Percentiles rank a stretch among this genome's conserved stretches.
Evolutionary conservation across 2,113 vertebrate genomes (phyloP).

Genomic region (Charina bottae): DNA sequence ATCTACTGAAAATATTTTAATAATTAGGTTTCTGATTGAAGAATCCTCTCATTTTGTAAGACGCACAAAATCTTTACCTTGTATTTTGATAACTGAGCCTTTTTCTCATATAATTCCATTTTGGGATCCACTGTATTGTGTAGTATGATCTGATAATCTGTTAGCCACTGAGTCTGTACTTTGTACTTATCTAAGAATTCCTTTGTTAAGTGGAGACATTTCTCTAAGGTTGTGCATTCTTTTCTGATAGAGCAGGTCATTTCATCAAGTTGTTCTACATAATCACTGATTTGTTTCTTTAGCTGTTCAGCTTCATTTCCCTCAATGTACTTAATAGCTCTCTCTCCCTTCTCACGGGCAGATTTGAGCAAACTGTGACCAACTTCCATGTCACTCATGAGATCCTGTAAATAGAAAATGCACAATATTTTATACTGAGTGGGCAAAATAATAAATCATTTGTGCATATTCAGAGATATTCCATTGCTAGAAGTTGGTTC

Average conservation of each 20-base stretch:
- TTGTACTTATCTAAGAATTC: conserved; percentile 93
- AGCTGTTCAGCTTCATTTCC: conserved; percentile 79
- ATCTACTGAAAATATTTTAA: background rate
- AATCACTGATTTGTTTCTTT: conserved; percentile 79
- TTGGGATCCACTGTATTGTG: conserved; percentile 84
- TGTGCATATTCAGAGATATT: background rate
- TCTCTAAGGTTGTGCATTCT: conserved; percentile 85
- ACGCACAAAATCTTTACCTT: conserved; percentile 79
- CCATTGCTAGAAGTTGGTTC: background rate
- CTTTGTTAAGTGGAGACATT: conserved; percentile 84
- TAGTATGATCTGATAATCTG: conserved; percentile 81
- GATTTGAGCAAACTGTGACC: conserved; percentile 90
- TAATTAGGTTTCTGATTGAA: background rate
- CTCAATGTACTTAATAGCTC: conserved; percentile 82
- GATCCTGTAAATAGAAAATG: conserved; percentile 60
- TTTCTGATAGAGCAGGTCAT: conserved; percentile 83
- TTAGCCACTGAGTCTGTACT: conserved; percentile 85
- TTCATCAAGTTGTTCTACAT: conserved; percentile 84
- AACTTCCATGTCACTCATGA: conserved; percentile 85
- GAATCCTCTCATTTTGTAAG: background rate
- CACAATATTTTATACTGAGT: background rate
- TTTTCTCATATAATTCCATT: conserved; percentile 93
- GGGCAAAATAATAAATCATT: background rate
- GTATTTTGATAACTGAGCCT: conserved; percentile 93
- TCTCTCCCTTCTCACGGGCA: conserved; percentile 86